These are phyloP conservation scores for Marronus borbonicus DNA, from an alignment of 2,888 invertebrate species.

Conservation along the genomic window DNA sequence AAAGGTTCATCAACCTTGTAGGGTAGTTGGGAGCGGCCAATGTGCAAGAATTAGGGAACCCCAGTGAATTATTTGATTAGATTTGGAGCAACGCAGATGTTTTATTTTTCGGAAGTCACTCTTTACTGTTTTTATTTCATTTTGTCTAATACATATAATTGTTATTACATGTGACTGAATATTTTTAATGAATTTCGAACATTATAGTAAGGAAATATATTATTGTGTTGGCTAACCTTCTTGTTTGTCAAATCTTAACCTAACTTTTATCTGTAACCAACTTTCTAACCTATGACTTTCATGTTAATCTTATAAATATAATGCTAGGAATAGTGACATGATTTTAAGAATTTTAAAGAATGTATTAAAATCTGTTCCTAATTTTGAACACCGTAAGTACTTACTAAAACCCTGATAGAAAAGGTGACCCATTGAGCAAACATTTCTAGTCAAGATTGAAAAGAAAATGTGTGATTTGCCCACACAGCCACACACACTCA, in stretches of 20 bases:
- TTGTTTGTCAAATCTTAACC: neutral
- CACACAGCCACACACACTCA: conserved; percentile 22
- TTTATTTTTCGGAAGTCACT: no score
- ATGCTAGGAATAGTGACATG: conserved; percentile 29
- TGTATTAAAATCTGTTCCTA: conserved; percentile 3
- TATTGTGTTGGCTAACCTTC: neutral
- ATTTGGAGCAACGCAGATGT: no score
- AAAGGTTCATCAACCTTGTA: no score
- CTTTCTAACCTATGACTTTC: neutral
- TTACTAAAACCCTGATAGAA: neutral
- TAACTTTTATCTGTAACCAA: neutral
- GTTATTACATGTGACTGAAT: no score
- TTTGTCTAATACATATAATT: no score
- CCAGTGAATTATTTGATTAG: no score
- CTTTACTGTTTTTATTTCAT: no score
- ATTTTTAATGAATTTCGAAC: no score
- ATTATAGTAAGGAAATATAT: no score
- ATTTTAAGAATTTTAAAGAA: conserved; percentile 20
- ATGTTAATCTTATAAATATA: neutral
- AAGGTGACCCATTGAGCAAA: neutral
- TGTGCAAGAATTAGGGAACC: no score
- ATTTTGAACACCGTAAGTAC: conserved; percentile 10
- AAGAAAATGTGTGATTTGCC: conserved; percentile 47
- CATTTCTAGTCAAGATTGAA: conserved; percentile 18
- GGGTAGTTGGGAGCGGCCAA: no score